phyloP scores from a whole-genome alignment of 2,888 invertebrate species.

The Pegoplata infirma region DNA sequence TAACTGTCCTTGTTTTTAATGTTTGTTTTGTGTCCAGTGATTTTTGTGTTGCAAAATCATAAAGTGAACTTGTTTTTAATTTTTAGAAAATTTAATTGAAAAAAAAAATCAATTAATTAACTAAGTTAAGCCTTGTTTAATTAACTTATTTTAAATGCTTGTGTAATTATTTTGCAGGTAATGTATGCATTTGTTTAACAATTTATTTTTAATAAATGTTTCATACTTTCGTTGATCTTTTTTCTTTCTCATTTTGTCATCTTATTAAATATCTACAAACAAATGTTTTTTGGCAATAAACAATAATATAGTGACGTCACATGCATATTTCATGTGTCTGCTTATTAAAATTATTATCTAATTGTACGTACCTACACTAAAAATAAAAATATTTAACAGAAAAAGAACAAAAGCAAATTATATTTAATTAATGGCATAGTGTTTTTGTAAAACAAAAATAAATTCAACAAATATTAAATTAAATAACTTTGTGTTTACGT shows the following conservation, averaged over 20 bases:
- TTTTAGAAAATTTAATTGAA: too few species aligned
- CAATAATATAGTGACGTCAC: conserved; percentile 48
- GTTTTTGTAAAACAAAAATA: too few species aligned
- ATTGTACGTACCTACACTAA: conserved; percentile 18
- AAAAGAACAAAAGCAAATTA: background rate
- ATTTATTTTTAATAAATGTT: too few species aligned
- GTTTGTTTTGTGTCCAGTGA: background rate
- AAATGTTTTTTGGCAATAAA: conserved; percentile 43
- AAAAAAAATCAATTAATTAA: too few species aligned
- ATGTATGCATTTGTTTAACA: background rate
- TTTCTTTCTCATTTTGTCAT: background rate
- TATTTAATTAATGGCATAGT: conserved; percentile 38
- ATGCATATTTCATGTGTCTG: conserved; percentile 30
- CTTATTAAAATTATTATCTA: conserved; percentile 41
- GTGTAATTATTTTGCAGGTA: background rate
- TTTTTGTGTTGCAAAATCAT: background rate
- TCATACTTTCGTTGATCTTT: too few species aligned
- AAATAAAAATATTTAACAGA: background rate
- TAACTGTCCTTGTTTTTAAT: too few species aligned
- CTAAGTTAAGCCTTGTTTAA: background rate
- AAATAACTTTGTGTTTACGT: too few species aligned
- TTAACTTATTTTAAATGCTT: background rate
- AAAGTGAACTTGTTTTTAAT: background rate
- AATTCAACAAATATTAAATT: background rate
- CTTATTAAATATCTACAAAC: conserved; percentile 7